Evolutionary conservation across 2,888 invertebrate genomes (phyloP).

Genomic region (Tupiocoris notatus): DNA sequence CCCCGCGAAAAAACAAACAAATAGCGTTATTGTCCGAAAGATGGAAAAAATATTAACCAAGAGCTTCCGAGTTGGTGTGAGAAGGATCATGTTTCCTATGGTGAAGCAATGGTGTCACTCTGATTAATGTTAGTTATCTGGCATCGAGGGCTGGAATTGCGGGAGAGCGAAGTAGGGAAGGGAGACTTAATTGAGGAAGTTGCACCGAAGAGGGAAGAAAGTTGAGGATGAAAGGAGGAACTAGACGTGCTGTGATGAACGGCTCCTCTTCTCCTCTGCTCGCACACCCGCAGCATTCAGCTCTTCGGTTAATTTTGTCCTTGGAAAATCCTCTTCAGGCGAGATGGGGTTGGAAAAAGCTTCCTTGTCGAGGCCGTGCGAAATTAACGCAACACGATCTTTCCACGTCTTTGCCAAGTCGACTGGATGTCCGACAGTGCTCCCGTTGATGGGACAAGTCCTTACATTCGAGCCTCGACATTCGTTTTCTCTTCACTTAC

Average conservation of each 20-base stretch:
- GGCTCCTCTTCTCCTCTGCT: not conserved
- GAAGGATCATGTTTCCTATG: not conserved
- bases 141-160: not conserved
- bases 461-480: not conserved
- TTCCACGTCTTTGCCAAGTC: not conserved
- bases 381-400: not conserved
- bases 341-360: not conserved
- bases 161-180: not conserved
- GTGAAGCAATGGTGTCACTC: not conserved
- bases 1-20: too few relatives aligned
- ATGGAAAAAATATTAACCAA: too few relatives aligned
- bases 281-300: not conserved
- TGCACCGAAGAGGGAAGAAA: not conserved
- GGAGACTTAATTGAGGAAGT: not conserved
- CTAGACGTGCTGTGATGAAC: not conserved
- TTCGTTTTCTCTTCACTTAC: not conserved
- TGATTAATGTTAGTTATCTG: not conserved
- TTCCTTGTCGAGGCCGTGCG: not conserved
- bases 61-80: not conserved
- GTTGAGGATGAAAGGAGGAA: not conserved
- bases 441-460: not conserved
- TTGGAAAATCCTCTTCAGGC: not conserved
- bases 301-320: not conserved
- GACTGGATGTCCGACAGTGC: not conserved
- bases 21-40: too few relatives aligned